A percentile compares a stretch with the other conserved stretches of the same genome.
These are phyloP conservation scores for Rhogogaster chlorosoma DNA, from an alignment of 2,888 invertebrate species.

Conservation along the genomic window DNA sequence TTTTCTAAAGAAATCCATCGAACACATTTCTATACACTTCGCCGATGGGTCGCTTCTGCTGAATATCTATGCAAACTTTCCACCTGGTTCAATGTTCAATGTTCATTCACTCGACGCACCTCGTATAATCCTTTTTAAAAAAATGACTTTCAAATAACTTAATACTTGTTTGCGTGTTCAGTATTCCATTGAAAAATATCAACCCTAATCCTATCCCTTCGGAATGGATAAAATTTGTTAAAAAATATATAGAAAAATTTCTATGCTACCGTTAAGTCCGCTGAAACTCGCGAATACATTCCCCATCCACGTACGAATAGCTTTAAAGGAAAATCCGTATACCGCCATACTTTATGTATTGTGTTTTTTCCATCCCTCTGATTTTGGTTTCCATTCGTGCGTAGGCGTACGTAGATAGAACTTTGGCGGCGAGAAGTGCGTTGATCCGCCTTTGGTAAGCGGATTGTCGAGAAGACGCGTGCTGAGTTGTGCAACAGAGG, in stretches of 20 bases:
- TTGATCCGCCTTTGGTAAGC: slow-evolving; percentile 37
- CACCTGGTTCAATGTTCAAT: not conserved
- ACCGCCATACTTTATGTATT: not conserved
- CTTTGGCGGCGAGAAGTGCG: slow-evolving; percentile 3
- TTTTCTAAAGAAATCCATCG: slow-evolving; percentile 9
- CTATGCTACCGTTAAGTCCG: not conserved
- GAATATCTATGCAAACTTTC: not conserved
- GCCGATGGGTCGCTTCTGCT: not conserved
- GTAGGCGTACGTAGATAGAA: not conserved
- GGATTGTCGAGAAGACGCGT: slow-evolving; percentile 20
- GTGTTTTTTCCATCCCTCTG: slow-evolving; percentile 16
- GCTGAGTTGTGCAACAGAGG: not conserved
- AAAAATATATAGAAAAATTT: not conserved
- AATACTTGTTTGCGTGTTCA: not conserved
- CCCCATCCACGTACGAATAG: not conserved
- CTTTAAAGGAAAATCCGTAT: not conserved
- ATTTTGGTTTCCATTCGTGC: slow-evolving; percentile 16
- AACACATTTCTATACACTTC: slow-evolving; percentile 11
- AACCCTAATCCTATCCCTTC: not conserved
- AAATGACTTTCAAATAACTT: not conserved
- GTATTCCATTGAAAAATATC: not conserved
- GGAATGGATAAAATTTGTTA: not conserved
- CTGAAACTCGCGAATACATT: not conserved
- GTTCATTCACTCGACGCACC: not conserved
- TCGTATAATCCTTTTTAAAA: not conserved